Percentiles rank a stretch among this genome's conserved stretches.
phyloP scores from a whole-genome alignment of 2,797 vertebrate genomes.

The Galaxias olidus region DNA sequence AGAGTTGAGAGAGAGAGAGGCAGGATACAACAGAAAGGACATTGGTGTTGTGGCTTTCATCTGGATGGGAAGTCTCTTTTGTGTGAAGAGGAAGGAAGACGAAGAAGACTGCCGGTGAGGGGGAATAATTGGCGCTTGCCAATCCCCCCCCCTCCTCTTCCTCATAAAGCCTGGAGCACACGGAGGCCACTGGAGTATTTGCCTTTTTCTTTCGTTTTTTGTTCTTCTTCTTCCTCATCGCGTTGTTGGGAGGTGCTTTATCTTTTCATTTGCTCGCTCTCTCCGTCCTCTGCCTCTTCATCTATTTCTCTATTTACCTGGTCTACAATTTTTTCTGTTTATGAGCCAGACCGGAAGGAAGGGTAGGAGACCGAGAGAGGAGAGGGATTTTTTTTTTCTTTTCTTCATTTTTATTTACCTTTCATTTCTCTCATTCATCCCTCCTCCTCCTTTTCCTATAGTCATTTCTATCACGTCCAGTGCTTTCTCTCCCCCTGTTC shows the following conservation, averaged over 20 bases:
- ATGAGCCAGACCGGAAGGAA: slow-evolving; percentile 71
- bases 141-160: slow-evolving; percentile 70
- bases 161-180: slow-evolving; percentile 68
- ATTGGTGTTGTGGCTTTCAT: slow-evolving; percentile 61
- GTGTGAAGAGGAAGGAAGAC: slow-evolving; percentile 69
- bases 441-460: slow-evolving; percentile 49
- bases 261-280: slow-evolving; percentile 76
- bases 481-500: slow-evolving; percentile 52
- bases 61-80: slow-evolving; percentile 77
- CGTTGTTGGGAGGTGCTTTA: slow-evolving; percentile 77
- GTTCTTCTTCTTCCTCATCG: slow-evolving; percentile 81
- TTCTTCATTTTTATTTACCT: slow-evolving; percentile 27
- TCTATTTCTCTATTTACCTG: slow-evolving; percentile 81
- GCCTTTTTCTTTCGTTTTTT: slow-evolving; percentile 79
- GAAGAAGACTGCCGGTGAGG: slow-evolving; percentile 70
- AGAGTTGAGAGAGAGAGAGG: slow-evolving; percentile 53
- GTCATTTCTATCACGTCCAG: slow-evolving; percentile 61
- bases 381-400: slow-evolving; percentile 41
- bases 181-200: slow-evolving; percentile 79
- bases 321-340: slow-evolving; percentile 79
- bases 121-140: slow-evolving; percentile 71
- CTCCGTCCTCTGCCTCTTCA: slow-evolving; percentile 76
- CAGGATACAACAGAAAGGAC: slow-evolving; percentile 43
- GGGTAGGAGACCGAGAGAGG: slow-evolving; percentile 59
- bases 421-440: slow-evolving; percentile 53